A percentile compares a stretch with the other conserved stretches of the same genome.
Evolutionary conservation across 2,888 invertebrate species (phyloP).

Genomic region (Eristalinus aeneus): DNA sequence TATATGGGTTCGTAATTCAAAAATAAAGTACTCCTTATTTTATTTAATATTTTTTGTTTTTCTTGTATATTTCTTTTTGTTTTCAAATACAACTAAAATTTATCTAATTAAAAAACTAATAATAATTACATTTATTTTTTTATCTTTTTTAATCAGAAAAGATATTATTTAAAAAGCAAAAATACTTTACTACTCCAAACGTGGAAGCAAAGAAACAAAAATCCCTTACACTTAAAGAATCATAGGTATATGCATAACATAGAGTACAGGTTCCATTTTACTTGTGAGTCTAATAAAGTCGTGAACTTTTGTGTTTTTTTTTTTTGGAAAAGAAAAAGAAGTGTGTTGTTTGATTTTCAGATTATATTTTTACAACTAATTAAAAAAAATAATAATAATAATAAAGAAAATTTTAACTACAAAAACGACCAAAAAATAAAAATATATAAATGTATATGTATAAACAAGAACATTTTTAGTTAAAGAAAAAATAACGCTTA

Average conservation of each 20-base stretch:
- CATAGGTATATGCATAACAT: not conserved
- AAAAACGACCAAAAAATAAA: slow-evolving; percentile 58
- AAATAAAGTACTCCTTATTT: slow-evolving; percentile 42
- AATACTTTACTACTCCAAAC: slow-evolving; percentile 56
- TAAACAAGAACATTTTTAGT: slow-evolving; percentile 23
- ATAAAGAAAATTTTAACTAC: slow-evolving; percentile 56
- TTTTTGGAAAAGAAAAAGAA: slow-evolving; percentile 53
- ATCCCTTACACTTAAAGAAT: slow-evolving; percentile 54
- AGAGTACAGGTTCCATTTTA: not conserved
- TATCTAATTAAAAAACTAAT: slow-evolving; percentile 72
- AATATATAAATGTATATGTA: slow-evolving; percentile 29
- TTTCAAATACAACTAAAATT: slow-evolving; percentile 71
- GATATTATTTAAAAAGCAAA: slow-evolving; percentile 38
- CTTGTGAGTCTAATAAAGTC: not conserved
- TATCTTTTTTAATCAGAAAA: not conserved
- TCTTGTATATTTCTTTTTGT: slow-evolving; percentile 41
- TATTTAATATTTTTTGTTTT: slow-evolving; percentile 57
- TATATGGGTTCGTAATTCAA: slow-evolving; percentile 44
- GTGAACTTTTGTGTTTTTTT: not conserved
- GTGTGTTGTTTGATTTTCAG: slow-evolving; percentile 45
- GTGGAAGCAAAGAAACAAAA: slow-evolving; percentile 52
- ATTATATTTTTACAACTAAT: slow-evolving; percentile 56
- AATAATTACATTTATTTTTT: slow-evolving; percentile 64
- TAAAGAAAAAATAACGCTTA: slow-evolving; percentile 34
- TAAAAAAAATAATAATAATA: slow-evolving; percentile 54